These are phyloP conservation scores for Anabacerthia variegaticeps DNA, from an alignment of 2,797 vertebrate species.

Conservation along the genomic window DNA sequence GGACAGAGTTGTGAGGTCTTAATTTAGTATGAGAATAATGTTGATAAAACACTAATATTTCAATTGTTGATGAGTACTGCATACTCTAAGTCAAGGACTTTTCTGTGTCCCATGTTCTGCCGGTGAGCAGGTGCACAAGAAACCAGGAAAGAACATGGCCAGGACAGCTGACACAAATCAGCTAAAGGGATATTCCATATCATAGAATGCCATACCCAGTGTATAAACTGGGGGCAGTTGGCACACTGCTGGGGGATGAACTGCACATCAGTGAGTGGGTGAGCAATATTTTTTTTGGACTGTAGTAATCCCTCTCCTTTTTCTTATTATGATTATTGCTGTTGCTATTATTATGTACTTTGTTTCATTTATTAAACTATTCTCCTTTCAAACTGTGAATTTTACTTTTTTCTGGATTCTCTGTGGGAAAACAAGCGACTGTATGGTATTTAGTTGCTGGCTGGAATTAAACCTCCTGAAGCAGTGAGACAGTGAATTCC, in stretches of 20 bases:
- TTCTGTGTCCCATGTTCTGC: background rate
- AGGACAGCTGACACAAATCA: background rate
- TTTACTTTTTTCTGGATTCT: background rate
- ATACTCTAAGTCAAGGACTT: fast-evolving
- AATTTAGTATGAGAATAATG: background rate
- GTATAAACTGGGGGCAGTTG: background rate
- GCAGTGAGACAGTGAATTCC: background rate
- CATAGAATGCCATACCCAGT: background rate
- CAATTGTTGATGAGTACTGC: background rate
- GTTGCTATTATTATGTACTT: background rate
- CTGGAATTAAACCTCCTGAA: background rate
- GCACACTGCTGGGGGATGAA: background rate
- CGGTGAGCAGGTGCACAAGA: background rate
- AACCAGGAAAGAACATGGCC: background rate
- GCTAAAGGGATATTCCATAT: background rate
- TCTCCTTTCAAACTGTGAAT: background rate
- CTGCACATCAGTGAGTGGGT: too few relatives aligned
- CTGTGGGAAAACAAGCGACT: background rate
- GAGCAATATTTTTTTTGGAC: too few relatives aligned
- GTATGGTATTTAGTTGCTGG: too few relatives aligned
- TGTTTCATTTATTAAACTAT: background rate
- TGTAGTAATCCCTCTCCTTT: background rate
- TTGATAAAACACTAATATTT: background rate
- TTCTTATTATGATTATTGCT: background rate
- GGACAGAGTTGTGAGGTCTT: background rate